Conservation (phyloP, 2,113 vertebrate species). For the Pelusios castaneus region DNA sequence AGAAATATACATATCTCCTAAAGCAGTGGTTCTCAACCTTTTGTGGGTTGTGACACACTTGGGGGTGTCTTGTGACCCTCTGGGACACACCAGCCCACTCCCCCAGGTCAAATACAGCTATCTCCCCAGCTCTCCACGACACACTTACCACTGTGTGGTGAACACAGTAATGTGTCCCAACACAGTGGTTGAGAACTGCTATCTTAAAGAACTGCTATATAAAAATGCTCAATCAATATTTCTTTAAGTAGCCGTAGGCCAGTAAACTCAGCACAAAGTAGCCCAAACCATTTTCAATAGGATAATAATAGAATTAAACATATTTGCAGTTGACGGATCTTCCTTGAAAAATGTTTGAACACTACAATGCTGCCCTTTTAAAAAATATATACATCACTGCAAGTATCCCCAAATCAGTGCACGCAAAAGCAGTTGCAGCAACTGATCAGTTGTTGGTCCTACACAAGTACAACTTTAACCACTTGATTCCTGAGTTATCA, state of each 20-base stretch:
- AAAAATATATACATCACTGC: background rate
- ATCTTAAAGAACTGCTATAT: background rate
- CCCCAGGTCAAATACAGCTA: too few species aligned
- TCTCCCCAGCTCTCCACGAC: too few species aligned
- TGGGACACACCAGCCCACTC: too few species aligned
- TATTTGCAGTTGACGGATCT: background rate
- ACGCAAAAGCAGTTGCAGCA: background rate
- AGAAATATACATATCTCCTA: background rate
- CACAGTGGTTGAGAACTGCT: too few species aligned
- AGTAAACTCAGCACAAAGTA: conserved; percentile 8
- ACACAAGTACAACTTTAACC: background rate
- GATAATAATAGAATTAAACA: conserved; percentile 4
- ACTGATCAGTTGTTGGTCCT: background rate
- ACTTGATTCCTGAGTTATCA: background rate
- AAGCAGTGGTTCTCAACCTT: too few species aligned
- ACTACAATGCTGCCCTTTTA: background rate
- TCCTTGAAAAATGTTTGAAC: conserved; percentile 3
- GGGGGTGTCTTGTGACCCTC: too few species aligned
- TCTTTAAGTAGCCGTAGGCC: background rate
- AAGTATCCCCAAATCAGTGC: background rate
- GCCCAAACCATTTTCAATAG: conserved; percentile 13
- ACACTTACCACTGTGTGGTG: too few species aligned
- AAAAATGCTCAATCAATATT: background rate
- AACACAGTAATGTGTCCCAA: too few species aligned
- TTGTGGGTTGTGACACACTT: too few species aligned